Evolutionary conservation across 2,797 vertebrate genomes (phyloP).

Genomic region (Leptodactylus fallax): DNA sequence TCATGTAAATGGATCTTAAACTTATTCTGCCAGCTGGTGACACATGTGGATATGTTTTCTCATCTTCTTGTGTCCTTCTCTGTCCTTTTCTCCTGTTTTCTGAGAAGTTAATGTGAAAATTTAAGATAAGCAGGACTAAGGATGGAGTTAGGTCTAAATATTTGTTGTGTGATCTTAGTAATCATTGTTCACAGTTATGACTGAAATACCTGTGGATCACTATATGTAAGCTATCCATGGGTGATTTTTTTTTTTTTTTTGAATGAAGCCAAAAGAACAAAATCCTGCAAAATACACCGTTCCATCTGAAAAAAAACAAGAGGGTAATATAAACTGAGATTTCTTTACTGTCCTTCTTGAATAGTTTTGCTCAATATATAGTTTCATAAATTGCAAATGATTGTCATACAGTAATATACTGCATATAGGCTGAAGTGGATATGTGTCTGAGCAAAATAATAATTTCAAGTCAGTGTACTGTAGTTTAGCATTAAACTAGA

Average conservation of each 20-base stretch:
- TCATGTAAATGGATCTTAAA: constrained; percentile 14
- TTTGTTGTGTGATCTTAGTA: background rate
- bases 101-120: background rate
- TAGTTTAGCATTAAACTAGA: background rate
- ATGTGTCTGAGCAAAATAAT: background rate
- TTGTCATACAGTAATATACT: background rate
- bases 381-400: constrained; percentile 14
- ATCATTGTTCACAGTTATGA: background rate
- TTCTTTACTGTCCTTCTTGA: background rate
- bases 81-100: background rate
- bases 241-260: no score
- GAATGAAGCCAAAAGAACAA: no score
- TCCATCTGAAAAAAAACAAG: no score
- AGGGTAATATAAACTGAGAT: no score
- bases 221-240: no score
- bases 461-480: background rate
- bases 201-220: no score
- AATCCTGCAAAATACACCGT: no score
- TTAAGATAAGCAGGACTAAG: background rate
- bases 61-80: constrained; percentile 32
- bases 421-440: background rate
- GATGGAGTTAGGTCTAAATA: background rate
- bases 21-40: background rate
- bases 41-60: background rate
- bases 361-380: background rate